Evolutionary conservation across 2,888 invertebrate genomes (phyloP).

Genomic region (Chrysopilus asiliformis): DNA sequence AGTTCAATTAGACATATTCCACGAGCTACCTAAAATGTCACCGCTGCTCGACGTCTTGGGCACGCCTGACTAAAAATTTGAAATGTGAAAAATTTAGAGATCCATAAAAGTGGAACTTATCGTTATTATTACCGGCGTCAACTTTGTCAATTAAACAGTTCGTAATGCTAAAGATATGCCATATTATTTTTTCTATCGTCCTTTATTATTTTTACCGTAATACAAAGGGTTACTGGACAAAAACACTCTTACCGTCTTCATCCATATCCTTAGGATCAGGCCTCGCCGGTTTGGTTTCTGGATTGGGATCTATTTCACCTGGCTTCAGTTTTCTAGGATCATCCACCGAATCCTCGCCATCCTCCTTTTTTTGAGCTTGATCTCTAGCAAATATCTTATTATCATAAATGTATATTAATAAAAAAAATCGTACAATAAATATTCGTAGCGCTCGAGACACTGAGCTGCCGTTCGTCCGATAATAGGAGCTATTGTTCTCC

Average conservation of each 20-base stretch:
- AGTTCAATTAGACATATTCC: too few relatives aligned
- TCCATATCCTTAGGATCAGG: slow-evolving; percentile 99
- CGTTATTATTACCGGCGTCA: too few relatives aligned
- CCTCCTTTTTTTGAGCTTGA: slow-evolving; percentile 93
- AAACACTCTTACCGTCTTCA: slow-evolving; percentile 68
- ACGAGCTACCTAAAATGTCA: too few relatives aligned
- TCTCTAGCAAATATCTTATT: slow-evolving; percentile 45
- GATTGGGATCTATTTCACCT: slow-evolving; percentile 99
- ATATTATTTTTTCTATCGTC: too few relatives aligned
- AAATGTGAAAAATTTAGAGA: too few relatives aligned
- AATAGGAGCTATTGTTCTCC: slow-evolving; percentile 98
- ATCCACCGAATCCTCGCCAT: slow-evolving; percentile 81
- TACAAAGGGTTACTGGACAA: not conserved
- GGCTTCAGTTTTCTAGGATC: slow-evolving; percentile 96
- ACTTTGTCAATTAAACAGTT: too few relatives aligned
- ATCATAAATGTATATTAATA: not conserved
- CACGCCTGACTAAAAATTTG: too few relatives aligned
- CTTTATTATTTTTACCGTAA: not conserved
- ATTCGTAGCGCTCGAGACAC: slow-evolving; percentile 95
- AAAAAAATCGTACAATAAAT: slow-evolving; percentile 59
- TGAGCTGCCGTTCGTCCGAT: slow-evolving; percentile 98
- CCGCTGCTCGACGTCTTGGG: too few relatives aligned
- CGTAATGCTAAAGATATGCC: too few relatives aligned
- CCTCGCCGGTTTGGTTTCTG: slow-evolving; percentile 97
- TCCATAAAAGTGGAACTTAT: too few relatives aligned